Evolutionary conservation across 2,888 invertebrate species (phyloP).

Genomic region (Mythimna impura): DNA sequence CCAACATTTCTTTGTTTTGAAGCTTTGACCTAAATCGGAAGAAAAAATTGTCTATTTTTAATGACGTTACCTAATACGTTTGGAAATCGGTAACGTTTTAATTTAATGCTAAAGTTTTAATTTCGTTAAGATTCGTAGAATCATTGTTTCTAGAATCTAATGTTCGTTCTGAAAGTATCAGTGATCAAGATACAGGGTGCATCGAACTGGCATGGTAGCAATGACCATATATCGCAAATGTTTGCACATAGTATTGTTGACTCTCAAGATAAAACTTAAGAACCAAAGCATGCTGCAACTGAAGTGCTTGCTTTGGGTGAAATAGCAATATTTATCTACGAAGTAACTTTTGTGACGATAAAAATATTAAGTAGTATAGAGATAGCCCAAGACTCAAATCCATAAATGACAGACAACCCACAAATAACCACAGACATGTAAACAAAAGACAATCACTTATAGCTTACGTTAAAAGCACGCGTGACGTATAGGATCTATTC

Average conservation of each 20-base stretch:
- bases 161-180: too few species aligned
- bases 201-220: slow-evolving; percentile 12
- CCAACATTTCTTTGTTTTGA: slow-evolving; percentile 49
- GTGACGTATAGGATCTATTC: slow-evolving; percentile 42
- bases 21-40: slow-evolving; percentile 30
- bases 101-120: too few species aligned
- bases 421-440: slow-evolving; percentile 1
- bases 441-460: slow-evolving; percentile 37
- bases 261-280: slow-evolving; percentile 11
- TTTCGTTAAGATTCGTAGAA: too few species aligned
- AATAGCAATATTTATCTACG: not conserved
- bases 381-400: slow-evolving; percentile 6
- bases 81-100: not conserved
- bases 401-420: slow-evolving; percentile 11
- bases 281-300: not conserved
- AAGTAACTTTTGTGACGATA: not conserved
- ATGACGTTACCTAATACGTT: not conserved
- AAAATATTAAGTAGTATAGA: slow-evolving; percentile 15
- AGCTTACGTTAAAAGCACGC: slow-evolving; percentile 19
- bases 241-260: not conserved
- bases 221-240: slow-evolving; percentile 13
- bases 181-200: slow-evolving; percentile 27
- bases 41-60: slow-evolving; percentile 6
- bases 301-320: not conserved
- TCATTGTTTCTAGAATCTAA: too few species aligned